These are phyloP conservation scores for Sericinus montela DNA, from an alignment of 2,888 invertebrate species.

Conservation along the genomic window DNA sequence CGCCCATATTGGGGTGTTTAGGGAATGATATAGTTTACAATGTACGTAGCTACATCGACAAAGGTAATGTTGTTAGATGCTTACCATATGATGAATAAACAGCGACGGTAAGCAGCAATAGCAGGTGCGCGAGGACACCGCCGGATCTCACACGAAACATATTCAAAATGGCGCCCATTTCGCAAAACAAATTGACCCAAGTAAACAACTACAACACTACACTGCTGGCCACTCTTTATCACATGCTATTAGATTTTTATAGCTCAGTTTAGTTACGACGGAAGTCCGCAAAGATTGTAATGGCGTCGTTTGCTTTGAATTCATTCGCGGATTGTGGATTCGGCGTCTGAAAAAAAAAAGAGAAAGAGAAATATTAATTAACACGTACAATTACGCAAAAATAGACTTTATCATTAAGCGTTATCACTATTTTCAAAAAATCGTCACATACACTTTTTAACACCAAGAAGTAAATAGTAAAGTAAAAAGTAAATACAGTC, in stretches of 20 bases:
- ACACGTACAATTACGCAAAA: too few species aligned
- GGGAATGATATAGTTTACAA: too few species aligned
- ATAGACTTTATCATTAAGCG: too few species aligned
- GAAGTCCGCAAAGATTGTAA: slow-evolving; percentile 27
- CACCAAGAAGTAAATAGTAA: too few species aligned
- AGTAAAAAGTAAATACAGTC: too few species aligned
- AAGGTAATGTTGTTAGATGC: slow-evolving; percentile 24
- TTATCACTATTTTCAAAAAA: too few species aligned
- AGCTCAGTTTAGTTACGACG: slow-evolving; percentile 32
- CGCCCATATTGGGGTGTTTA: too few species aligned
- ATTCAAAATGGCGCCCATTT: slow-evolving; percentile 58
- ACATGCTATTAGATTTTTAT: slow-evolving; percentile 56
- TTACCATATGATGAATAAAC: slow-evolving; percentile 70
- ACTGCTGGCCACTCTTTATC: slow-evolving; percentile 47
- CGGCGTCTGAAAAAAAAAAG: slow-evolving; percentile 46
- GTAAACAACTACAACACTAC: slow-evolving; percentile 40
- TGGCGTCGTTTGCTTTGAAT: slow-evolving; percentile 32
- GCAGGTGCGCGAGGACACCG: slow-evolving; percentile 41
- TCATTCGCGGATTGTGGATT: slow-evolving; percentile 50
- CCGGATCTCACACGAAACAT: slow-evolving; percentile 43
- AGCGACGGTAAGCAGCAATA: slow-evolving; percentile 51
- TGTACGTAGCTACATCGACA: too few species aligned
- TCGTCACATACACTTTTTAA: too few species aligned
- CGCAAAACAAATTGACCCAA: neutral
- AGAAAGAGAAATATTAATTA: slow-evolving; percentile 7